phyloP scores from a whole-genome alignment of 2,888 invertebrate genomes.

The Campaea margaritaria region DNA sequence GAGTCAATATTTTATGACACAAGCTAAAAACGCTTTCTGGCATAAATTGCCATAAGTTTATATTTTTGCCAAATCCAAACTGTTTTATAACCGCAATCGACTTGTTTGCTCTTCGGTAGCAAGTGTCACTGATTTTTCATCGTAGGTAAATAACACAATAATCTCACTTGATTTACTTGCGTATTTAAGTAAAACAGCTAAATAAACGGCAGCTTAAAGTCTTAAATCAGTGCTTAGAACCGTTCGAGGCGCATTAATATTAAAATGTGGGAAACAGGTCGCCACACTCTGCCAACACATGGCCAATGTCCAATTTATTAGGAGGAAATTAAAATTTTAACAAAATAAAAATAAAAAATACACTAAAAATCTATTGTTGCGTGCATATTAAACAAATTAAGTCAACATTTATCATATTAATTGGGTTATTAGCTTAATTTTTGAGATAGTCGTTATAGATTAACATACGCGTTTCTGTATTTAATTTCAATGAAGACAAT shows the following conservation, averaged over 20 bases:
- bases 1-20: not conserved
- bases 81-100: not conserved
- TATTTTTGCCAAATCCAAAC: not conserved
- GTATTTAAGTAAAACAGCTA: conserved; percentile 12
- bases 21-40: not conserved
- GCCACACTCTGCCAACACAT: conserved; percentile 25
- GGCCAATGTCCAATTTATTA: conserved; percentile 26
- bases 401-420: conserved; percentile 21
- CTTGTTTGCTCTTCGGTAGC: not conserved
- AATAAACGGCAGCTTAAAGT: conserved; percentile 15
- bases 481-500: conserved; percentile 16
- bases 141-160: conserved; percentile 7
- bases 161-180: conserved; percentile 13
- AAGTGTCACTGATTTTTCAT: conserved; percentile 16
- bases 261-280: conserved; percentile 34
- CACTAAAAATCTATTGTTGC: conserved; percentile 20
- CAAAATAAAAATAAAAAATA: conserved; percentile 11
- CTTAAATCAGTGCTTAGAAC: conserved; percentile 29
- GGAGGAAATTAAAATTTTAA: conserved; percentile 26
- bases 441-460: not conserved
- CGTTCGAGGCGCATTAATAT: conserved; percentile 36
- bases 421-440: conserved; percentile 21
- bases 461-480: conserved; percentile 18
- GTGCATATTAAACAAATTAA: conserved; percentile 12
- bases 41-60: not conserved